These are phyloP conservation scores for Sphecodes monilicornis DNA, from an alignment of 2,888 invertebrate genomes.

Conservation along the genomic window DNA sequence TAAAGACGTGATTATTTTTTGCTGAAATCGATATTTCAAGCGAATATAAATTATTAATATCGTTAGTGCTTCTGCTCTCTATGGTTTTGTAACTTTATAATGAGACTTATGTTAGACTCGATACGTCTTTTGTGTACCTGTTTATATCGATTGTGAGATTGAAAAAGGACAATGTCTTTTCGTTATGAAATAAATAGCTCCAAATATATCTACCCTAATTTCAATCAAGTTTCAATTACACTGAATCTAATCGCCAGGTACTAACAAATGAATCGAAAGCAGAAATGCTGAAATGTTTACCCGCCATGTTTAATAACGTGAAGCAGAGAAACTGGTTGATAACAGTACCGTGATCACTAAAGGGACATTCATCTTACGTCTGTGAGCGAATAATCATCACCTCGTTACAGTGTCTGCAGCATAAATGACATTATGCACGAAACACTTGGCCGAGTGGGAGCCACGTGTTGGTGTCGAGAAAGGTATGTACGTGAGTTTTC, in stretches of 20 bases:
- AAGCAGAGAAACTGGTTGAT: background rate
- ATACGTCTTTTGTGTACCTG: background rate
- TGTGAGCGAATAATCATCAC: background rate
- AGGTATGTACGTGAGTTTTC: slow-evolving; percentile 58
- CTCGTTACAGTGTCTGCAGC: background rate
- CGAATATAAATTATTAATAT: background rate
- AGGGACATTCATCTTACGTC: background rate
- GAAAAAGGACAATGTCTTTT: background rate
- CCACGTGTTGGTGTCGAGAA: background rate
- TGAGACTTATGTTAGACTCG: background rate
- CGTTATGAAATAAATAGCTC: background rate
- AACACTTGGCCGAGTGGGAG: slow-evolving; percentile 13
- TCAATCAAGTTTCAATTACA: background rate
- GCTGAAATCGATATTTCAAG: background rate
- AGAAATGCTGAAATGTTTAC: background rate
- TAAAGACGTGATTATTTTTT: background rate
- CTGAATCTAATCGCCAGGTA: background rate
- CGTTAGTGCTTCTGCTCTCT: background rate
- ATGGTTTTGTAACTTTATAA: background rate
- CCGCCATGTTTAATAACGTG: background rate
- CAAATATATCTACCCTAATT: background rate
- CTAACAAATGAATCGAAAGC: background rate
- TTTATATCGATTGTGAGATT: background rate
- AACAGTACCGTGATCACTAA: background rate
- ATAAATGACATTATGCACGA: background rate